phyloP scores from a whole-genome alignment of 2,888 invertebrate genomes.

The Patella depressa region DNA sequence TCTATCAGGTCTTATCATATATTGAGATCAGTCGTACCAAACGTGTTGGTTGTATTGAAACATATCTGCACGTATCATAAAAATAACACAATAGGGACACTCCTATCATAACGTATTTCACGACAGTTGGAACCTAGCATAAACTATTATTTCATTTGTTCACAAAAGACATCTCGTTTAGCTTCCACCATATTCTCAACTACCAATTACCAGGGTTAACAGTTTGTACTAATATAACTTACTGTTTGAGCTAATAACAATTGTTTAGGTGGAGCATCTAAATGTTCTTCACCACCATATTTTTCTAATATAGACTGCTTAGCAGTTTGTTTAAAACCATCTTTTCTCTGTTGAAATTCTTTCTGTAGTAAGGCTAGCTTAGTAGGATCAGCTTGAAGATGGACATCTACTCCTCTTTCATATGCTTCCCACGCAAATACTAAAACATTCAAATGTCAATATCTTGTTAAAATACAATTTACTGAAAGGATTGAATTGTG shows the following conservation, averaged over 20 bases:
- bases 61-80: too few species aligned
- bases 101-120: too few species aligned
- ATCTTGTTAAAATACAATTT: background rate
- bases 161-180: too few species aligned
- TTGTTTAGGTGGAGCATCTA: constrained; percentile 87
- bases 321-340: constrained; percentile 88
- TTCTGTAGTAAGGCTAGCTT: constrained; percentile 92
- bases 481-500: too few species aligned
- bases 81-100: too few species aligned
- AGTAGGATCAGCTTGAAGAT: constrained; percentile 95
- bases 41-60: too few species aligned
- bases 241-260: constrained; percentile 89
- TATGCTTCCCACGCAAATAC: constrained; percentile 98
- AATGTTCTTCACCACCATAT: constrained; percentile 95
- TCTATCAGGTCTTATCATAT: too few species aligned
- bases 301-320: constrained; percentile 86
- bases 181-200: too few species aligned
- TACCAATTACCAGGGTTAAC: too few species aligned
- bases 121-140: too few species aligned
- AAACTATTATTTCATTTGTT: too few species aligned
- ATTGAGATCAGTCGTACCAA: too few species aligned
- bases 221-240: constrained; percentile 30
- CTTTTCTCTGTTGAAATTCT: constrained; percentile 91
- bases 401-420: constrained; percentile 74
- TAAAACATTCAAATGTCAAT: constrained; percentile 40